phyloP scores from a whole-genome alignment of 2,888 invertebrate genomes.

The Tromatobia lineatoria region DNA sequence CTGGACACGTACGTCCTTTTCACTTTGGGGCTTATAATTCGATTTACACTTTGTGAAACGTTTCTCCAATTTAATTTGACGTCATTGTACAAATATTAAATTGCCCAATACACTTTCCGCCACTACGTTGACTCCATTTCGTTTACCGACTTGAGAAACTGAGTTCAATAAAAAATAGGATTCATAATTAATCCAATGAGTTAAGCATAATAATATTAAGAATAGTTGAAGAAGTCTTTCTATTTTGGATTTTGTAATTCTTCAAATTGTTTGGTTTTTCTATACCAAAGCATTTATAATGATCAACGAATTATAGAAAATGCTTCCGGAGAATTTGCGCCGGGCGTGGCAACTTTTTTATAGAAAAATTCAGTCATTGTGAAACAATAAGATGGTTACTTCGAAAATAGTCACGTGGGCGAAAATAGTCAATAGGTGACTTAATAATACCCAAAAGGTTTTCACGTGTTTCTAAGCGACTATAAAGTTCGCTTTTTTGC shows the following conservation, averaged over 20 bases:
- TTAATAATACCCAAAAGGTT: no score
- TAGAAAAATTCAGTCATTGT: no score
- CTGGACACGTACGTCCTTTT: not conserved
- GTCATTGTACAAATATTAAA: not conserved
- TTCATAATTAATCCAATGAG: no score
- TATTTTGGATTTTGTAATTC: not conserved
- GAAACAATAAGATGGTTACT: no score
- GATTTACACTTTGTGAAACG: not conserved
- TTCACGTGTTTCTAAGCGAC: no score
- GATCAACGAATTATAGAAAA: no score
- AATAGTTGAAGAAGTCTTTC: not conserved
- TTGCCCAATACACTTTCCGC: not conserved
- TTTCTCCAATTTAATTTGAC: not conserved
- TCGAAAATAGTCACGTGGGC: no score
- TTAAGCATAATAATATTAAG: no score
- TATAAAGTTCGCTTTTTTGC: not conserved
- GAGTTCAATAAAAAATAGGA: not conserved
- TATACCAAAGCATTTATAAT: no score
- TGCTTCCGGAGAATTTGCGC: no score
- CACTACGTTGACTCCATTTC: not conserved
- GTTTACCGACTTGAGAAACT: not conserved
- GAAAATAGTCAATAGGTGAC: no score
- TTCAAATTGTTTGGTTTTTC: not conserved
- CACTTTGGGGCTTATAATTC: not conserved
- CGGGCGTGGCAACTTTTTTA: no score